Percentiles rank a stretch among this genome's conserved stretches.
Evolutionary conservation across 2,888 invertebrate genomes (phyloP).

Genomic region (Agrilus mali): DNA sequence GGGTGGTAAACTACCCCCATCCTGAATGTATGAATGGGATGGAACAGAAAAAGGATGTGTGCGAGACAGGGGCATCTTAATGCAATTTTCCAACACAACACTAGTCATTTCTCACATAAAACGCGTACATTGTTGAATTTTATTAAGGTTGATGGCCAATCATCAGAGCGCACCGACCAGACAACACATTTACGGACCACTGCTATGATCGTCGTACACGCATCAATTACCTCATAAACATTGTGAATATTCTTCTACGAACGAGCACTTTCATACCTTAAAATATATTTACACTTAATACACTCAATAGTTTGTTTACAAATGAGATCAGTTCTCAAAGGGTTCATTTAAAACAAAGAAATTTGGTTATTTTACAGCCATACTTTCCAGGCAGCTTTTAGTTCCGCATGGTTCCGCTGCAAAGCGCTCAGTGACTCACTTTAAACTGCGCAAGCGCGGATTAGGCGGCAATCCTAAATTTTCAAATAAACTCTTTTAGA

Average conservation of each 20-base stretch:
- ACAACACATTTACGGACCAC: constrained; percentile 20
- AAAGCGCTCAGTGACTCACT: constrained; percentile 11
- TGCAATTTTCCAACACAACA: constrained; percentile 30
- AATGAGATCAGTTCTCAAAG: constrained; percentile 23
- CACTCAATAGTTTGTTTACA: constrained; percentile 8
- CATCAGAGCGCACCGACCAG: constrained; percentile 25
- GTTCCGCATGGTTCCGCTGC: constrained; percentile 13
- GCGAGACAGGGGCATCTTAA: constrained; percentile 38
- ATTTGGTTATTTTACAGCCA: constrained; percentile 35
- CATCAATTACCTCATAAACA: too few relatives aligned
- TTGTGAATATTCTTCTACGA: too few relatives aligned
- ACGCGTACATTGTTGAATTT: constrained; percentile 19
- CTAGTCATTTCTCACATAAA: constrained; percentile 31
- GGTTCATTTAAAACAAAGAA: constrained; percentile 32
- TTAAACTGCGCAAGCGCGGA: constrained; percentile 7
- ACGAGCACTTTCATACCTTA: too few relatives aligned
- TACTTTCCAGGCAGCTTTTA: constrained; percentile 22
- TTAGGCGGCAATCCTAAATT: constrained; percentile 7
- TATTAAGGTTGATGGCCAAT: constrained; percentile 29
- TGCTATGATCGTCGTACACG: constrained; percentile 13
- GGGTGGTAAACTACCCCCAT: constrained; percentile 36
- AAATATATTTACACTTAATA: too few relatives aligned
- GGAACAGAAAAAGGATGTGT: constrained; percentile 35
- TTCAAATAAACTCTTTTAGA: constrained; percentile 6
- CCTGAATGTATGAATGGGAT: constrained; percentile 33